These are phyloP conservation scores for Scrobipalpa costella DNA, from an alignment of 2,888 invertebrate species.

Conservation along the genomic window DNA sequence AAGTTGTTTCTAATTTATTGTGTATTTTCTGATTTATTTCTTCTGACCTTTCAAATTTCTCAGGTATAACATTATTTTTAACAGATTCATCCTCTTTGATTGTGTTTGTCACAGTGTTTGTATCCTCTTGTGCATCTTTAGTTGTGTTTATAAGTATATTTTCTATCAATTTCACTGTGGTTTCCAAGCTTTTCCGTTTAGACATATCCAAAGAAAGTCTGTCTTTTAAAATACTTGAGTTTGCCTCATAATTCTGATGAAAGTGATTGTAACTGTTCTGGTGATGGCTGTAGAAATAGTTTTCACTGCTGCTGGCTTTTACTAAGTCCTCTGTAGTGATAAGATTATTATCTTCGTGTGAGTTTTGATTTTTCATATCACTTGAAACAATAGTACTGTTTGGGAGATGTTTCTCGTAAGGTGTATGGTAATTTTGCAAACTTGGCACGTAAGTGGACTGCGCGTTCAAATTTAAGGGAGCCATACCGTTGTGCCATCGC, in stretches of 20 bases:
- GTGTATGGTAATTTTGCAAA: slow-evolving; percentile 36
- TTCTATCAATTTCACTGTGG: slow-evolving; percentile 65
- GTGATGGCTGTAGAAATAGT: slow-evolving; percentile 27
- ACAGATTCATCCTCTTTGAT: not conserved
- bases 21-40: no score
- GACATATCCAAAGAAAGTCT: slow-evolving; percentile 42
- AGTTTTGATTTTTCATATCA: slow-evolving; percentile 27
- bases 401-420: slow-evolving; percentile 37
- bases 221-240: slow-evolving; percentile 32
- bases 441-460: slow-evolving; percentile 44
- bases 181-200: slow-evolving; percentile 61
- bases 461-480: slow-evolving; percentile 59
- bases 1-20: no score
- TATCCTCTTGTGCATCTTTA: not conserved
- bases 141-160: slow-evolving; percentile 56
- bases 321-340: slow-evolving; percentile 52
- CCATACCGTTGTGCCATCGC: slow-evolving; percentile 51
- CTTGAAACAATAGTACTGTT: not conserved
- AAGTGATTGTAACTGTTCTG: slow-evolving; percentile 36
- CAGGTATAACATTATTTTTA: not conserved
- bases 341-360: slow-evolving; percentile 30
- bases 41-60: not conserved
- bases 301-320: slow-evolving; percentile 44
- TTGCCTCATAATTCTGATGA: slow-evolving; percentile 26
- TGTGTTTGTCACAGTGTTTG: not conserved